A percentile compares a stretch with the other conserved stretches of the same genome.
Evolutionary conservation across 2,797 vertebrate genomes (phyloP).

Genomic region (Coranthus polyacanthus): DNA sequence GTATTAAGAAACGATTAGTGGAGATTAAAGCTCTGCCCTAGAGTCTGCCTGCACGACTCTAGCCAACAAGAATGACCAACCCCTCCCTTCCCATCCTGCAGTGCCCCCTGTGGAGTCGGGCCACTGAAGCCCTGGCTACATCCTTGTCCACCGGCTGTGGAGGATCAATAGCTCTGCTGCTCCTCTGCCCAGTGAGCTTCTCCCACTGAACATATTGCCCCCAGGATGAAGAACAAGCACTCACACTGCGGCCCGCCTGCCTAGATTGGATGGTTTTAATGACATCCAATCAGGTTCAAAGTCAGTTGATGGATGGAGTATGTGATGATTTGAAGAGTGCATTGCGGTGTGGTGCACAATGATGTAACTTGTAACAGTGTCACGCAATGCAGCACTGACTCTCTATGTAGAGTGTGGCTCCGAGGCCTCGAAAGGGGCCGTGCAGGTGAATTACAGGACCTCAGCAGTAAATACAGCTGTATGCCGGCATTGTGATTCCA

Average conservation of each 20-base stretch:
- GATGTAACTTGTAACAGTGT: conserved; percentile 42
- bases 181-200: conserved; percentile 49
- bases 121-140: conserved; percentile 45
- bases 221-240: conserved; percentile 17
- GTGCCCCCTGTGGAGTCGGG: conserved; percentile 65
- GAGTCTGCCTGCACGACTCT: conserved; percentile 79
- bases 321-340: conserved; percentile 41
- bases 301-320: conserved; percentile 37
- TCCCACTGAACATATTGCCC: conserved; percentile 53
- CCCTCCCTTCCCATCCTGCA: conserved; percentile 46
- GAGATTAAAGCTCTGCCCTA: conserved; percentile 86
- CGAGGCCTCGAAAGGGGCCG: background rate
- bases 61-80: conserved; percentile 75
- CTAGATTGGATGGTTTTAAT: conserved; percentile 56
- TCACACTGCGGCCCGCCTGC: conserved; percentile 32
- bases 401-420: background rate
- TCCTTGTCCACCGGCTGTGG: conserved; percentile 42
- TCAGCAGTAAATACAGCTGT: too few relatives aligned
- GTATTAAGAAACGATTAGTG: conserved; percentile 88
- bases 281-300: conserved; percentile 65
- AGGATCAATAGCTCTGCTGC: conserved; percentile 73
- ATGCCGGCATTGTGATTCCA: too few relatives aligned
- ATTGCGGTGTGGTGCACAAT: conserved; percentile 16
- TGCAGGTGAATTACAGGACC: background rate
- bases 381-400: conserved; percentile 16